Evolutionary conservation across 2,888 invertebrate genomes (phyloP).

Genomic region (Vanessa cardui): DNA sequence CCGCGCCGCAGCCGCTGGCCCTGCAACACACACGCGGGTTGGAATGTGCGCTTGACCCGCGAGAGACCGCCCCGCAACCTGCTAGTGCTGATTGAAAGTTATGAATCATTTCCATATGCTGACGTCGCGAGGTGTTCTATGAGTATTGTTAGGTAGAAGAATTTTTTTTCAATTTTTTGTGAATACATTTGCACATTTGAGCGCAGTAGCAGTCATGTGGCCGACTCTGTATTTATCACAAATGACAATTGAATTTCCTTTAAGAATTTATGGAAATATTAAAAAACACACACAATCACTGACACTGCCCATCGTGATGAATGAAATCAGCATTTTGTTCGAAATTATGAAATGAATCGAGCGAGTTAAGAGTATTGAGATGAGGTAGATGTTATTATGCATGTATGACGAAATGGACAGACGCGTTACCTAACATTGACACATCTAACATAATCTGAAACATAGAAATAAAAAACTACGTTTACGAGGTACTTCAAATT

Average conservation of each 20-base stretch:
- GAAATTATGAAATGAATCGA: conserved; percentile 42
- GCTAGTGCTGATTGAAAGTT: too few relatives aligned
- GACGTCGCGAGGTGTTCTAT: too few relatives aligned
- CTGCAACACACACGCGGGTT: conserved; percentile 15
- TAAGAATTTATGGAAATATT: not conserved
- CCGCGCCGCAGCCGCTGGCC: conserved; percentile 51
- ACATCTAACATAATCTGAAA: not conserved
- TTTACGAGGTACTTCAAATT: not conserved
- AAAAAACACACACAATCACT: not conserved
- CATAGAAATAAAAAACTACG: not conserved
- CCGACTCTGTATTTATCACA: not conserved
- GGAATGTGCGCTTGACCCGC: not conserved
- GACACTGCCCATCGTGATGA: conserved; percentile 14
- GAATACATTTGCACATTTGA: not conserved
- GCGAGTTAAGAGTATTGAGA: conserved; percentile 51
- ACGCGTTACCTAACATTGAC: not conserved
- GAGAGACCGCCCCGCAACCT: too few relatives aligned
- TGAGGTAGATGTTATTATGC: conserved; percentile 78
- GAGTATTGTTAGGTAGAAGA: not conserved
- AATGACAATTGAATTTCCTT: not conserved
- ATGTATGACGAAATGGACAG: conserved; percentile 12
- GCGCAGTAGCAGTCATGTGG: not conserved
- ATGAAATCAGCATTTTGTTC: conserved; percentile 26
- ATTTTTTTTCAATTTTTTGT: not conserved
- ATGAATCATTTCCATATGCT: too few relatives aligned